Evolutionary conservation across 2,888 invertebrate species (phyloP).

Genomic region (Salpingus planirostris): DNA sequence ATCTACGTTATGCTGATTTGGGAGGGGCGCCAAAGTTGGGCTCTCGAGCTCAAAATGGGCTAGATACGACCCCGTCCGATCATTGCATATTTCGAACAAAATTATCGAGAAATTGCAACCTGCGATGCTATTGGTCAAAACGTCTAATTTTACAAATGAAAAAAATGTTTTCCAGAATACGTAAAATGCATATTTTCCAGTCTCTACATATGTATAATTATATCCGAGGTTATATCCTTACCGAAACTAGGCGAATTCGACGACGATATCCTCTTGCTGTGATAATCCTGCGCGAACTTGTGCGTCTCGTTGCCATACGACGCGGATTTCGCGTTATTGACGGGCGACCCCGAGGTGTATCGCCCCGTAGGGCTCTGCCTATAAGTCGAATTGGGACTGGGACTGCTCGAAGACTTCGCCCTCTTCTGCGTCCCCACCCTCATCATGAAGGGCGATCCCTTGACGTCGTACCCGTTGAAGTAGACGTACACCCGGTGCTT

Average conservation of each 20-base stretch:
- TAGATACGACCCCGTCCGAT: no score
- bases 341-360: slow-evolving; percentile 29
- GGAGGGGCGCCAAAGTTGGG: no score
- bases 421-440: slow-evolving; percentile 70
- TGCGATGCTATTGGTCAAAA: no score
- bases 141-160: no score
- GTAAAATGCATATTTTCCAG: no score
- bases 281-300: slow-evolving; percentile 34
- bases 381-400: slow-evolving; percentile 34
- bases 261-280: slow-evolving; percentile 26
- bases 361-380: slow-evolving; percentile 36
- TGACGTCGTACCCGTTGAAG: slow-evolving; percentile 81
- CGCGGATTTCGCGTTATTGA: slow-evolving; percentile 27
- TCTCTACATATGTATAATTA: no score
- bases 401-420: slow-evolving; percentile 46
- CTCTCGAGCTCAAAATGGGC: no score
- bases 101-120: no score
- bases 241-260: slow-evolving; percentile 29
- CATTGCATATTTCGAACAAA: no score
- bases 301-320: slow-evolving; percentile 29
- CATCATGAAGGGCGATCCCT: slow-evolving; percentile 81
- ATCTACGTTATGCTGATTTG: no score
- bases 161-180: no score
- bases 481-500: slow-evolving; percentile 83
- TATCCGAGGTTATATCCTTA: no score